Percentiles rank a stretch among this genome's conserved stretches.
Conservation (phyloP, 2,113 vertebrate species). For the Peromyscus polionotus region DNA sequence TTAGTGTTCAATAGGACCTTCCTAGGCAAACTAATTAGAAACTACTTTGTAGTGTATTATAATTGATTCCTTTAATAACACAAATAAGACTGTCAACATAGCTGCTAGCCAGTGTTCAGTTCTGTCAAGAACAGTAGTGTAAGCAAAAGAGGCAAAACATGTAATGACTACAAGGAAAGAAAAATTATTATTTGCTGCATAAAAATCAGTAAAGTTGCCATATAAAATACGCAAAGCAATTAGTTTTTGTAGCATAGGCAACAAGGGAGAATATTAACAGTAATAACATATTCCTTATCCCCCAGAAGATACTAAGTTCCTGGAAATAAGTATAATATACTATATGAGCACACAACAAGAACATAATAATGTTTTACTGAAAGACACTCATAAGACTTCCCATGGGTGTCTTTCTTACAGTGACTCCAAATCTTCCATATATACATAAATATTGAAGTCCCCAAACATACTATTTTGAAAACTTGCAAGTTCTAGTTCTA, state of each 20-base stretch:
- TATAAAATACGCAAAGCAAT: conserved; percentile 3
- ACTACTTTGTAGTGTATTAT: neutral
- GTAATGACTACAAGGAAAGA: neutral
- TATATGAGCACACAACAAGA: neutral
- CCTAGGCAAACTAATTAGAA: neutral
- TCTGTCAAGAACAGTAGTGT: neutral
- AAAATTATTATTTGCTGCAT: neutral
- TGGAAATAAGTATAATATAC: neutral
- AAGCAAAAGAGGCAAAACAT: neutral
- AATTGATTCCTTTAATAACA: neutral
- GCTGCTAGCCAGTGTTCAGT: neutral
- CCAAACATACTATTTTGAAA: neutral
- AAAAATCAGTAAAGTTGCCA: neutral
- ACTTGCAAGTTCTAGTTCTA: neutral
- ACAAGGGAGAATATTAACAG: neutral
- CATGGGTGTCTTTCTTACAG: neutral
- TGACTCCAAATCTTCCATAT: conserved; percentile 8
- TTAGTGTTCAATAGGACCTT: neutral
- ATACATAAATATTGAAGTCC: neutral
- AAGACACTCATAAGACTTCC: neutral
- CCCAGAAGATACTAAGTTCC: neutral
- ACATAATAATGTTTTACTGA: neutral
- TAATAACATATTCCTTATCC: neutral
- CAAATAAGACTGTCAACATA: neutral
- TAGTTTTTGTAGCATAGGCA: neutral